These are phyloP conservation scores for Felis catus DNA, from an alignment of 2,113 vertebrate genomes.

Conservation along the genomic window DNA sequence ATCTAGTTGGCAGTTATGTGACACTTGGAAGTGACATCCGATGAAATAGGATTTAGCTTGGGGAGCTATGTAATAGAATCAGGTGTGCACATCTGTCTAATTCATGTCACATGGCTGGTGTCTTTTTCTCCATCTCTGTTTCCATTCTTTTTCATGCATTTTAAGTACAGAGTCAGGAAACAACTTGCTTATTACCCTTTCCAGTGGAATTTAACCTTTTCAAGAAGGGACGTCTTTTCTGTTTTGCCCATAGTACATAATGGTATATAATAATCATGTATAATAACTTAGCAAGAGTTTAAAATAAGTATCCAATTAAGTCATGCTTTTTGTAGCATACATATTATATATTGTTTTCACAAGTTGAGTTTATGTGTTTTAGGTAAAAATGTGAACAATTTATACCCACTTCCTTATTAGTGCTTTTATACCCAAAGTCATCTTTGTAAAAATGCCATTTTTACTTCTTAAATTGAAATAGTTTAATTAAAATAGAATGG, in stretches of 20 bases:
- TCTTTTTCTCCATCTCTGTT: not conserved
- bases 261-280: not conserved
- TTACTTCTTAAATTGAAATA: not conserved
- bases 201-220: not conserved
- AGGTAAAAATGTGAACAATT: not conserved
- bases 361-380: not conserved
- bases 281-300: not conserved
- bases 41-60: not conserved
- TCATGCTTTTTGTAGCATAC: not conserved
- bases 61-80: not conserved
- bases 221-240: not conserved
- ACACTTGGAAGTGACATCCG: not conserved
- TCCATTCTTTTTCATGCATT: not conserved
- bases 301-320: not conserved
- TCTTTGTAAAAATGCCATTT: not conserved
- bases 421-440: not conserved
- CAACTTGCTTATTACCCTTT: not conserved
- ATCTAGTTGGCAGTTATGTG: not conserved
- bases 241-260: not conserved
- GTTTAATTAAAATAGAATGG: not conserved
- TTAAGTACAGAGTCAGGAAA: not conserved
- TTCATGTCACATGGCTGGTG: fast-evolving
- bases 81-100: not conserved
- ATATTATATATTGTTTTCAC: not conserved
- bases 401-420: not conserved